These are phyloP conservation scores for Meriones unguiculatus DNA, from an alignment of 2,113 vertebrate genomes.

Conservation along the genomic window DNA sequence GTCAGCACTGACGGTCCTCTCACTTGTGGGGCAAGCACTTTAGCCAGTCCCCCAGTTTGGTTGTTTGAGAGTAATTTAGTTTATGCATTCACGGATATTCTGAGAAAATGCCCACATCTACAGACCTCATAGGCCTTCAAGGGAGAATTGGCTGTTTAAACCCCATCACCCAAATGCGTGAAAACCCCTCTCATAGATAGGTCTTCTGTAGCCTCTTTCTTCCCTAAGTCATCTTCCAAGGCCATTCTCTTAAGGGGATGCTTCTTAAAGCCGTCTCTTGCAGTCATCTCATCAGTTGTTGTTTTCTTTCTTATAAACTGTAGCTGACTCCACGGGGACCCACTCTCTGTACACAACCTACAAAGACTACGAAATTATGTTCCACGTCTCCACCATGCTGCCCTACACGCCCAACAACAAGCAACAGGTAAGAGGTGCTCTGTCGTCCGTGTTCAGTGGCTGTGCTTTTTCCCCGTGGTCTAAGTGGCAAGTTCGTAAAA, in stretches of 20 bases:
- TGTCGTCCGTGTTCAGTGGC: neutral
- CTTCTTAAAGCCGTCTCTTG: neutral
- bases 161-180: neutral
- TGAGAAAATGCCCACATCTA: neutral
- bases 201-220: neutral
- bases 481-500: constrained; percentile 59
- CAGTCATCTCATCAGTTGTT: neutral
- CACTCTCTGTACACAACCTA: constrained; percentile 97
- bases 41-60: neutral
- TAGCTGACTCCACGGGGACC: constrained; percentile 97
- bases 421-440: constrained; percentile 91
- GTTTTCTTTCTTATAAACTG: constrained; percentile 62
- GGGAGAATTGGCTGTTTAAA: neutral
- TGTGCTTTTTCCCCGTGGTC: neutral
- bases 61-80: neutral
- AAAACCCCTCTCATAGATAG: too few relatives aligned
- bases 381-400: constrained; percentile 97
- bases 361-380: constrained; percentile 99
- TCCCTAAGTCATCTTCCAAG: neutral
- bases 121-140: neutral
- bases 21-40: too few relatives aligned
- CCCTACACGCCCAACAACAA: constrained; percentile 98
- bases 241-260: neutral
- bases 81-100: constrained; percentile 3
- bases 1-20: neutral